A percentile compares a stretch with the other conserved stretches of the same genome.
Conservation (phyloP, 1,140 invertebrate genomes). For the Heliconius hewitsoni region DNA sequence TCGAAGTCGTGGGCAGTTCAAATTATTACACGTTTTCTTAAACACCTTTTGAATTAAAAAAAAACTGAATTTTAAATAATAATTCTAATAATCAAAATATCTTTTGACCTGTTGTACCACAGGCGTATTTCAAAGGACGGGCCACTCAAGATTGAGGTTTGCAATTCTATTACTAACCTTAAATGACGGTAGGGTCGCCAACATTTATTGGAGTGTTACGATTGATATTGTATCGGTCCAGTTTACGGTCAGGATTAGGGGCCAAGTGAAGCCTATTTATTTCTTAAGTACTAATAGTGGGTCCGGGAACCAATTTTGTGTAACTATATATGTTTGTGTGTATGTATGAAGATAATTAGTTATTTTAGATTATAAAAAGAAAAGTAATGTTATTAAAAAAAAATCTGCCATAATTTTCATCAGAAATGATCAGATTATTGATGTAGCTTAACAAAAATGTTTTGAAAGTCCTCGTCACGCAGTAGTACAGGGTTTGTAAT, state of each 20-base stretch:
- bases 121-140: slow-evolving; percentile 23
- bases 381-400: too few species aligned
- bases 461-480: too few species aligned
- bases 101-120: slow-evolving; percentile 3
- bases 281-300: slow-evolving; percentile 6
- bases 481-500: too few species aligned
- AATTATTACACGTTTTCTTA: too few species aligned
- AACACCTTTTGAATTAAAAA: too few species aligned
- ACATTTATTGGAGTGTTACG: slow-evolving; percentile 24
- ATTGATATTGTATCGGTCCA: slow-evolving; percentile 37
- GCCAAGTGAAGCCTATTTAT: neutral
- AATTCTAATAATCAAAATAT: neutral
- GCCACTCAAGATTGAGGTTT: slow-evolving; percentile 41
- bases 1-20: too few species aligned
- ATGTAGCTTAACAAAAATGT: too few species aligned
- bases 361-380: neutral
- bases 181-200: slow-evolving; percentile 31
- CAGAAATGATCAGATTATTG: too few species aligned
- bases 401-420: too few species aligned
- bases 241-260: slow-evolving; percentile 27
- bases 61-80: too few species aligned
- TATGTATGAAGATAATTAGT: neutral
- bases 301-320: neutral
- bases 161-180: slow-evolving; percentile 37
- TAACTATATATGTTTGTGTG: neutral